Evolutionary conservation across 2,888 invertebrate species (phyloP).

Genomic region (Aquatica leii): DNA sequence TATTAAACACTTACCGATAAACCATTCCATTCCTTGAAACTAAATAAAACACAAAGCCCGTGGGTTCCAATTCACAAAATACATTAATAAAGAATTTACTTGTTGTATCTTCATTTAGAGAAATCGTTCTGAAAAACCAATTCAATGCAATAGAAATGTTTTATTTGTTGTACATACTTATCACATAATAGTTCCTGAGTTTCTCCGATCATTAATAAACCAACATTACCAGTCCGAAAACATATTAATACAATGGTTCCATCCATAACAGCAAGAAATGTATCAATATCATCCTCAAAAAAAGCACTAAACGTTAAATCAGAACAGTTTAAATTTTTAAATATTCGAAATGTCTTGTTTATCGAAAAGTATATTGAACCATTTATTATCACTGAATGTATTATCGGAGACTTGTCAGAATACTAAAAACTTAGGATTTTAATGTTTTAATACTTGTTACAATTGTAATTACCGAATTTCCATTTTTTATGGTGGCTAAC

Average conservation of each 20-base stretch:
- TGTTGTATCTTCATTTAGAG: not conserved
- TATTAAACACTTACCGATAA: slow-evolving; percentile 35
- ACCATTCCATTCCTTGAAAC: slow-evolving; percentile 29
- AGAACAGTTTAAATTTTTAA: slow-evolving; percentile 36
- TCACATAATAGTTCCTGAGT: slow-evolving; percentile 28
- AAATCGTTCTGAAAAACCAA: not conserved
- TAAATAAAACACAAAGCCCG: slow-evolving; percentile 22
- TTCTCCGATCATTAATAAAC: slow-evolving; percentile 35
- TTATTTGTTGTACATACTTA: slow-evolving; percentile 30
- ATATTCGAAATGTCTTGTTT: slow-evolving; percentile 38
- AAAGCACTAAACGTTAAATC: slow-evolving; percentile 29
- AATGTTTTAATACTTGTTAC: not conserved
- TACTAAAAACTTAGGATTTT: slow-evolving; percentile 4
- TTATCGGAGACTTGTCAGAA: slow-evolving; percentile 1
- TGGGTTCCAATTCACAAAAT: not conserved
- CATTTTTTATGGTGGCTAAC: slow-evolving; percentile 55
- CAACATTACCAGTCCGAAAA: slow-evolving; percentile 38
- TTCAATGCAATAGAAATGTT: slow-evolving; percentile 16
- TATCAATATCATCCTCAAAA: slow-evolving; percentile 37
- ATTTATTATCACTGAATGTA: slow-evolving; percentile 26
- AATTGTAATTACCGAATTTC: slow-evolving; percentile 6
- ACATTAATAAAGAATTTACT: not conserved
- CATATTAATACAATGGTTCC: slow-evolving; percentile 39
- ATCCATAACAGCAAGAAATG: slow-evolving; percentile 37
- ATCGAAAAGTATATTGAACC: slow-evolving; percentile 38